Evolutionary conservation across 53 echinoderm and acorn worm species (phyloP).

Genomic region (Luidia sarsii): DNA sequence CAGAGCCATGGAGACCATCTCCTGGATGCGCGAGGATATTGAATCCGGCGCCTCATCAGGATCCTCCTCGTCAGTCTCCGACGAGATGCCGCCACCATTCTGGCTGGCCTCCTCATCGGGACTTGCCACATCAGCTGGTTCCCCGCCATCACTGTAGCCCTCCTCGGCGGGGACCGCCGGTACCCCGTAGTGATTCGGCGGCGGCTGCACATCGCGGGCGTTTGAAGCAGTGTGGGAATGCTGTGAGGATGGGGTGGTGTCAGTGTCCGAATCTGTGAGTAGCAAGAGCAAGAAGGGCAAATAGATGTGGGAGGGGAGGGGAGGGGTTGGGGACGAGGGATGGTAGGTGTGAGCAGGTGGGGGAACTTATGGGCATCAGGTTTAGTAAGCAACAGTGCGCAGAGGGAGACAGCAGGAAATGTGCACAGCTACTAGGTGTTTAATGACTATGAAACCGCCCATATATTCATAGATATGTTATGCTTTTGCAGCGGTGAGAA

Average conservation of each 20-base stretch:
- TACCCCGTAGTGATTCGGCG: not conserved
- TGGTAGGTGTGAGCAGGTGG: too few species aligned
- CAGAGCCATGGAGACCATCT: slow-evolving; percentile 35
- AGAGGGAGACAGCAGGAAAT: too few species aligned
- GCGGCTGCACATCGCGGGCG: slow-evolving; percentile 41
- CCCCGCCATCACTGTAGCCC: not conserved
- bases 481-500: too few species aligned
- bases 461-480: too few species aligned
- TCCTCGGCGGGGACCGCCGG: not conserved
- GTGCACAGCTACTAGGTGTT: too few species aligned
- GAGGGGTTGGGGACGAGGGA: too few species aligned
- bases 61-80: not conserved
- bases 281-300: not conserved
- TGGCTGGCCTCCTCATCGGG: not conserved
- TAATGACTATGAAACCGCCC: too few species aligned
- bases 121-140: too few species aligned
- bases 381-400: too few species aligned
- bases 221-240: slow-evolving; percentile 44
- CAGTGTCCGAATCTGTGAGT: slow-evolving; percentile 27
- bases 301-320: not conserved
- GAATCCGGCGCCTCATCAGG: not conserved
- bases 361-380: too few species aligned
- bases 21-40: slow-evolving; percentile 29
- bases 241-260: slow-evolving; percentile 5
- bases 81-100: not conserved